Evolutionary conservation across 2,113 vertebrate species (phyloP).

Genomic region (Calidris pugnax): DNA sequence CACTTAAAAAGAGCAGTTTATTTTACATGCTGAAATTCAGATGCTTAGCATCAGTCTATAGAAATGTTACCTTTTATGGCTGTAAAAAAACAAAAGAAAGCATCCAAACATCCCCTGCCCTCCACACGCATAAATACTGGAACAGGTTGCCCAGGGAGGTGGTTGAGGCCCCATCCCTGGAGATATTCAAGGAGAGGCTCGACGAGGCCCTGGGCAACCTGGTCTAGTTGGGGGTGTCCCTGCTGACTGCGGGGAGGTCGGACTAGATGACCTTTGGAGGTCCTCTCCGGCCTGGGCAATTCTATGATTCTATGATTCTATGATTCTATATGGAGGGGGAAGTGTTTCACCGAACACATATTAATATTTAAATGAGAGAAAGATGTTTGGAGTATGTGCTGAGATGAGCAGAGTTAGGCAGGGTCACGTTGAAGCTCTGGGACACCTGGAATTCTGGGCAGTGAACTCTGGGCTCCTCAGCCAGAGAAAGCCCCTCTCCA

Average conservation of each 20-base stretch:
- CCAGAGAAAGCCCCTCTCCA: neutral
- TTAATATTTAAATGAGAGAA: neutral
- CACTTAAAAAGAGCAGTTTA: neutral
- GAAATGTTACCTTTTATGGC: neutral
- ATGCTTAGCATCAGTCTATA: neutral
- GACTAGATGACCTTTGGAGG: no score
- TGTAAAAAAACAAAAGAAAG: neutral
- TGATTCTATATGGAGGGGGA: neutral
- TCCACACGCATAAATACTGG: fast-evolving
- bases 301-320: no score
- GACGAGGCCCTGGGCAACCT: no score
- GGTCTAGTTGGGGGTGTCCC: no score
- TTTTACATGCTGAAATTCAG: neutral
- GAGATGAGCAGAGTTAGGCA: neutral
- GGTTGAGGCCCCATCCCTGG: no score
- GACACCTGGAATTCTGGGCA: neutral
- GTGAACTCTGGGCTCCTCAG: neutral
- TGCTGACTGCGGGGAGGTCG: no score
- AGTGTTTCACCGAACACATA: neutral
- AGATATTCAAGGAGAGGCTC: no score
- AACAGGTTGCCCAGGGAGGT: no score
- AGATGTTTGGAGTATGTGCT: neutral
- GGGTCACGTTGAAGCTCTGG: neutral
- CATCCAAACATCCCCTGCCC: neutral
- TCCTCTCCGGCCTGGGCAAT: no score